These are phyloP conservation scores for Neoseiulus cucumeris DNA, from an alignment of 1,140 invertebrate species.

Conservation along the genomic window DNA sequence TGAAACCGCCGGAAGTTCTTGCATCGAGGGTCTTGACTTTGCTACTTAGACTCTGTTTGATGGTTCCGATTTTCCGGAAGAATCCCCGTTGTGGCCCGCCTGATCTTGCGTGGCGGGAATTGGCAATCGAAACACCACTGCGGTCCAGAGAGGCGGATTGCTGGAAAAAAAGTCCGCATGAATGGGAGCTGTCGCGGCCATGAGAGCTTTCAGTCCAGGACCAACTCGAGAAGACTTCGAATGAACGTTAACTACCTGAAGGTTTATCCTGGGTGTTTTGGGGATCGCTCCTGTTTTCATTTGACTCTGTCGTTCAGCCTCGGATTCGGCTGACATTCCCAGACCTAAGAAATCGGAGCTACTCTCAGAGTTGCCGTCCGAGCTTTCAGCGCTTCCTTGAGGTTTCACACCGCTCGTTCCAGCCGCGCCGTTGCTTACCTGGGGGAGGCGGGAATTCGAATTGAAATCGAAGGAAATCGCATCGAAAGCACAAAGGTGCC, in stretches of 20 bases:
- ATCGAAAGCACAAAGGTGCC: no score
- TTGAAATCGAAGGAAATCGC: no score
- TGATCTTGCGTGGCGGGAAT: no score
- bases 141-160: no score
- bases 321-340: not conserved
- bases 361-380: not conserved
- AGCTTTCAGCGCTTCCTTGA: not conserved
- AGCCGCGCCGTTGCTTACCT: slow-evolving; percentile 1
- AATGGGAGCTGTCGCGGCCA: not conserved
- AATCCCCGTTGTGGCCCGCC: not conserved
- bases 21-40: not conserved
- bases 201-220: not conserved
- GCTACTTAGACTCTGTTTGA: not conserved
- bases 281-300: not conserved
- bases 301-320: not conserved
- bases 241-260: no score
- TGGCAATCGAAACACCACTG: no score
- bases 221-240: no score
- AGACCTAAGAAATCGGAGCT: not conserved
- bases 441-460: not conserved
- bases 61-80: not conserved
- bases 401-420: not conserved
- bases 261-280: not conserved
- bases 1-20: not conserved
- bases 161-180: not conserved